phyloP scores from a whole-genome alignment of 1,140 invertebrate genomes.

The Scaptomyza pallida region DNA sequence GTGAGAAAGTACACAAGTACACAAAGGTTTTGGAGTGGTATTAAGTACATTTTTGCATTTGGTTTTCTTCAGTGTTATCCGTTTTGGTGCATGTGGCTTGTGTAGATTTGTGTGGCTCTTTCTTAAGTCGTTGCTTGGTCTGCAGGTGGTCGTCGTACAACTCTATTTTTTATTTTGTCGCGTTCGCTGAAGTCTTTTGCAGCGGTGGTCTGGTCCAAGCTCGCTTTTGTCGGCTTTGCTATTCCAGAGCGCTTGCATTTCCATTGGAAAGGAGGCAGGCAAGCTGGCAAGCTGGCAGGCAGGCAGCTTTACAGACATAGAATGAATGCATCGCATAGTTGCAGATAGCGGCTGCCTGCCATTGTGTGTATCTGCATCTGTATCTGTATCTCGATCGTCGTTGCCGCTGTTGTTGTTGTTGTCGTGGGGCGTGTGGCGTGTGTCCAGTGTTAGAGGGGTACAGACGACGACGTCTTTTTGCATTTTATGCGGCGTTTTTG shows the following conservation, averaged over 20 bases:
- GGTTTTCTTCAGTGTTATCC: background rate
- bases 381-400: conserved; percentile 71
- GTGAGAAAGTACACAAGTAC: no score
- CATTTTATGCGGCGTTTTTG: conserved; percentile 78
- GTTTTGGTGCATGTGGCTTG: background rate
- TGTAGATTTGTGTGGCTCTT: conserved; percentile 30
- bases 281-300: conserved; percentile 25
- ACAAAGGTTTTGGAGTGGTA: no score
- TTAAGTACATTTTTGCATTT: no score
- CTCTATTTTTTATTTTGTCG: conserved; percentile 82
- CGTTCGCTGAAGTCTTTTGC: conserved; percentile 71
- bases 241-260: conserved; percentile 32
- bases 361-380: conserved; percentile 45
- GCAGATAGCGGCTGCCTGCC: conserved; percentile 48
- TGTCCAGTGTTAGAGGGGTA: conserved; percentile 5
- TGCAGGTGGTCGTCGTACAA: conserved; percentile 81
- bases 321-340: conserved; percentile 70
- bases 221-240: conserved; percentile 36
- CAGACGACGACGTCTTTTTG: conserved; percentile 38
- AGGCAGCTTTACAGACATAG: conserved; percentile 23
- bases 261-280: conserved; percentile 42
- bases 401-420: conserved; percentile 8
- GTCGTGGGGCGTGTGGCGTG: conserved; percentile 41
- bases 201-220: conserved; percentile 68
- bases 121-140: conserved; percentile 28